Percentiles rank a stretch among this genome's conserved stretches.
phyloP scores from a whole-genome alignment of 2,113 vertebrate species.

The Beaufortia kweichowensis region DNA sequence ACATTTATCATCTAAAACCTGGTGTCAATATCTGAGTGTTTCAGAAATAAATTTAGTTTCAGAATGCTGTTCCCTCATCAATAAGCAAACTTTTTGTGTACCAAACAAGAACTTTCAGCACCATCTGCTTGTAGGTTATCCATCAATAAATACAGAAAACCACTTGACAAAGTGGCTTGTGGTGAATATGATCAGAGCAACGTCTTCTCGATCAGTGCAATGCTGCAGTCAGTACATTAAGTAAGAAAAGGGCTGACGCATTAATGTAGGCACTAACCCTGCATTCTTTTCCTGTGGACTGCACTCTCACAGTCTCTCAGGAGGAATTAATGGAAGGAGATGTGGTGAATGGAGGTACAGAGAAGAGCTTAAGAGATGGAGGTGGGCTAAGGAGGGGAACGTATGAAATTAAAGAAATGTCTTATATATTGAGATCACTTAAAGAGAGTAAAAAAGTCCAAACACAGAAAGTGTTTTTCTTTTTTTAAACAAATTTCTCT shows the following conservation, averaged over 20 bases:
- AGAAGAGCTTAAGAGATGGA: neutral
- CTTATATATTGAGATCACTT: neutral
- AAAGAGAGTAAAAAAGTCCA: no score
- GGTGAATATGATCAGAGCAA: neutral
- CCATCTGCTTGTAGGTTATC: neutral
- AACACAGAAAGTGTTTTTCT: no score
- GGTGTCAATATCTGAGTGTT: no score
- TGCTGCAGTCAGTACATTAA: constrained; percentile 26
- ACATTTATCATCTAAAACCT: no score
- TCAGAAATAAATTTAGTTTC: no score
- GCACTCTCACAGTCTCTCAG: constrained; percentile 9
- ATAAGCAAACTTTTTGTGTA: no score
- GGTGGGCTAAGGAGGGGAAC: neutral
- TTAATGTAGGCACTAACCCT: constrained; percentile 37
- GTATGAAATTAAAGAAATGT: neutral
- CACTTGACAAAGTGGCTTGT: constrained; percentile 27
- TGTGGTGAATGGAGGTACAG: neutral
- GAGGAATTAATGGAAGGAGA: constrained; percentile 24
- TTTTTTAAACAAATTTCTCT: no score
- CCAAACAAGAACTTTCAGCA: neutral
- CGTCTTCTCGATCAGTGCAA: neutral
- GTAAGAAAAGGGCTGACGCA: constrained; percentile 22
- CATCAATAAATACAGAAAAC: constrained; percentile 6
- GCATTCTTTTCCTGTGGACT: constrained; percentile 10
- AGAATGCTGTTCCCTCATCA: no score